A percentile compares a stretch with the other conserved stretches of the same genome.
Conservation (phyloP, 2,888 invertebrate species). For the Drosophila pseudotakahashii region DNA sequence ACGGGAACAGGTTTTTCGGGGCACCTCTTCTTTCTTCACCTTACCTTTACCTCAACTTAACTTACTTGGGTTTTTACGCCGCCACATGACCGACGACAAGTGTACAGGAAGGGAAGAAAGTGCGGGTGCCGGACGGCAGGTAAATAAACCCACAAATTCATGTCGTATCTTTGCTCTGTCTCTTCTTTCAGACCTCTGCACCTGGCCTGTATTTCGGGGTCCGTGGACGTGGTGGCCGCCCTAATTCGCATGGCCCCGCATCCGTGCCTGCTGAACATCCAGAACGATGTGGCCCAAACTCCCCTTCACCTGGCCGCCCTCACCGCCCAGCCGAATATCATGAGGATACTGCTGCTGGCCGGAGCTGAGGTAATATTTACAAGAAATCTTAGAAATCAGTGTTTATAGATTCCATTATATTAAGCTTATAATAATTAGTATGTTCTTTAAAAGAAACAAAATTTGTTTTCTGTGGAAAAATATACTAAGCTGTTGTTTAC, state of each 20-base stretch:
- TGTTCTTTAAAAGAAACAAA: too few species aligned
- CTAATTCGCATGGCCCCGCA: conserved; percentile 92
- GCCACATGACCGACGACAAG: conserved; percentile 47
- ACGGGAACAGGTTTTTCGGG: conserved; percentile 65
- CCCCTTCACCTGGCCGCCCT: conserved; percentile 94
- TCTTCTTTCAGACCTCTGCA: conserved; percentile 90
- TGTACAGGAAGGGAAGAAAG: conserved; percentile 36
- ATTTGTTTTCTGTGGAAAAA: too few species aligned
- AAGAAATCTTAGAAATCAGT: neutral
- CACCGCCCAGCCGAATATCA: conserved; percentile 90
- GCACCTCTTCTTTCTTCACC: conserved; percentile 23
- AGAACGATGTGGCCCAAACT: conserved; percentile 92
- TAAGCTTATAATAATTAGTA: too few species aligned
- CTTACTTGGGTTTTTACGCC: conserved; percentile 59
- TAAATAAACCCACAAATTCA: conserved; percentile 46
- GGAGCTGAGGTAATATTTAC: conserved; percentile 87
- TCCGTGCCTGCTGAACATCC: conserved; percentile 90
- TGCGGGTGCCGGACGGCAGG: conserved; percentile 47
- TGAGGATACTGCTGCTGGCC: conserved; percentile 91
- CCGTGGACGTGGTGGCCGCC: conserved; percentile 89
- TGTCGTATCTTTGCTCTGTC: conserved; percentile 17
- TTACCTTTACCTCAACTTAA: conserved; percentile 20
- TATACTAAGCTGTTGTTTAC: too few species aligned
- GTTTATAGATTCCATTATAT: too few species aligned
- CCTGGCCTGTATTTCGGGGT: conserved; percentile 91